phyloP scores from a whole-genome alignment of 2,888 invertebrate species.

The Molanna angustata region DNA sequence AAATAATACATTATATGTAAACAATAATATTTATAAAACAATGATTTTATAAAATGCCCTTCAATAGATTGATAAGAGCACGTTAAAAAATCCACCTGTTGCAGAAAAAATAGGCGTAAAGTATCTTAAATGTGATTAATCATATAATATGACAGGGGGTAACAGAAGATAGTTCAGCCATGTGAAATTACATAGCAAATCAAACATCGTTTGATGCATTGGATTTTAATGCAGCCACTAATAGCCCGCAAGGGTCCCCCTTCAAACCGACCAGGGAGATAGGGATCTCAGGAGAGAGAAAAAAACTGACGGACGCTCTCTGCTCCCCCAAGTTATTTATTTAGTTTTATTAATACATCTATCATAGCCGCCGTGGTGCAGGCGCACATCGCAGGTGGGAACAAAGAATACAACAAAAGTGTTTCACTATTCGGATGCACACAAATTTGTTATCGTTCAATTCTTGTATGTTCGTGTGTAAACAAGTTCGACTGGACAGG shows the following conservation, averaged over 20 bases:
- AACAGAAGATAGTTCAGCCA: constrained; percentile 23
- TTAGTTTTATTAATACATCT: constrained; percentile 30
- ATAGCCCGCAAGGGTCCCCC: constrained; percentile 39
- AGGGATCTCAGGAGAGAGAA: constrained; percentile 7
- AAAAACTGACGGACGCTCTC: constrained; percentile 12
- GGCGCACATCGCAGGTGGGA: constrained; percentile 21
- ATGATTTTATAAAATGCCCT: too few relatives aligned
- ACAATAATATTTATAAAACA: too few relatives aligned
- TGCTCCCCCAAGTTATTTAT: constrained; percentile 24
- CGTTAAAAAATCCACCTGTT: constrained; percentile 7
- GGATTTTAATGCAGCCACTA: constrained; percentile 60
- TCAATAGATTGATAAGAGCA: too few relatives aligned
- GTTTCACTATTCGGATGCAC: constrained; percentile 2
- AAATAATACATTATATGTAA: too few relatives aligned
- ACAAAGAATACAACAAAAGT: background rate
- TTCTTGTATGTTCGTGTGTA: background rate
- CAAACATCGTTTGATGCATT: constrained; percentile 60
- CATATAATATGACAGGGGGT: constrained; percentile 25
- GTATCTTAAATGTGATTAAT: constrained; percentile 21
- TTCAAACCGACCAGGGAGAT: constrained; percentile 12
- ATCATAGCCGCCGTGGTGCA: too few relatives aligned
- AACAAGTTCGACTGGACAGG: background rate
- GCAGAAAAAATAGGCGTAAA: background rate
- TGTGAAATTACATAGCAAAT: constrained; percentile 47
- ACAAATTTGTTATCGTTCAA: background rate